Base-by-base conservation (phyloP, 2,113 vertebrate species). In the Ictalurus furcatus region DNA sequence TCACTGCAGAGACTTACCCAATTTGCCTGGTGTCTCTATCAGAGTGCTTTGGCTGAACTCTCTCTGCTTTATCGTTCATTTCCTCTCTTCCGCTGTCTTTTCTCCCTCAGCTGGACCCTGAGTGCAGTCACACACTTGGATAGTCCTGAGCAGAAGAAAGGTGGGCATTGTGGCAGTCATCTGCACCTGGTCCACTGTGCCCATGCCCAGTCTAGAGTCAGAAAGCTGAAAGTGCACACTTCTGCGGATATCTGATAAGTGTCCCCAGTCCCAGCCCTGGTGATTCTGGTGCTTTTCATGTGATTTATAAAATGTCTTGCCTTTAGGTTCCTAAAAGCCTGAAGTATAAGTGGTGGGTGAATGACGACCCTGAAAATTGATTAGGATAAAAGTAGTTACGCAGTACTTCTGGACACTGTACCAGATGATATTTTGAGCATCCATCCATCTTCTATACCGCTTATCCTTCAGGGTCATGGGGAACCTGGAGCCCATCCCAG, bases 111-210 rank as follows among this genome's bases (percentile, higher is more conserved):
- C 54, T 40, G 69, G 59, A 80, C 52, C 44, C 69, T 37, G 13
- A 78, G 28, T 17, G 82, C 58, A 78, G 82, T 85, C 81, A 65
- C 82, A 37, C 82, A 85, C 30, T 14, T 19, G 2, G 34, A 80
- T 28, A 67, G 74, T 85, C 44, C 21, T 74, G 58, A 78, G 67
- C 28, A 81, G 88, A 90, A 89, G 91, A 91, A 91, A 89, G 86
- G 78, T 54, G 67, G 88, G 82, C 88, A 89, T 89, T 90, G 91
- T 91, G 69, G 78, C 48, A 80, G 67, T 48, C 73, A 6, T 9
- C 71, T 89, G 90, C 88, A 89, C 90, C 90, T 91, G 90, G 74
- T 44, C 81, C 58, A 28, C 37, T 23, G 11, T 25, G 76, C 52
- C n/a, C n/a, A 37, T 87, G 48, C 84, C 25, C 67, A 76, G 65